Percentiles rank a stretch among this genome's conserved stretches.
Conservation (phyloP, 2,888 invertebrate species). For the Pandemis cinnamomeana region DNA sequence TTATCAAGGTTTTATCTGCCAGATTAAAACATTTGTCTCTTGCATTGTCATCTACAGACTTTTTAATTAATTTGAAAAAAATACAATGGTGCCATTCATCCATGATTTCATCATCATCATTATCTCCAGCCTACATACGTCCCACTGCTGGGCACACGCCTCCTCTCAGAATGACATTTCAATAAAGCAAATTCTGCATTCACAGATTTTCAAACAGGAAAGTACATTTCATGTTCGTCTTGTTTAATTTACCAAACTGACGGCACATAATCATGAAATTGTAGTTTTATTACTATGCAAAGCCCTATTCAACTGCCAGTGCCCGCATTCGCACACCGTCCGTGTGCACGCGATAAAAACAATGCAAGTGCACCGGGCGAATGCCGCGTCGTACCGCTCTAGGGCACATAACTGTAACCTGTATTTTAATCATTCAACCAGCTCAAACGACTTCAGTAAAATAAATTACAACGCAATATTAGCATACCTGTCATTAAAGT, state of each 20-base stretch:
- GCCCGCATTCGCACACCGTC: slow-evolving; percentile 11
- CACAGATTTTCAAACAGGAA: not conserved
- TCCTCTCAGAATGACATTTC: not conserved
- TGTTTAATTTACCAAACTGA: not conserved
- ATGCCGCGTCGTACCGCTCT: slow-evolving; percentile 13
- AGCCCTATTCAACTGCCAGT: slow-evolving; percentile 13
- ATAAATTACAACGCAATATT: slow-evolving; percentile 14
- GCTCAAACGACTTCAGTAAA: slow-evolving; percentile 27
- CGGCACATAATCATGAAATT: not conserved
- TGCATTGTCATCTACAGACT: no score
- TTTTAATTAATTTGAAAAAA: not conserved
- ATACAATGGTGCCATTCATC: no score
- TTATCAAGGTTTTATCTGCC: no score
- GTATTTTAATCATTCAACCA: slow-evolving; percentile 46
- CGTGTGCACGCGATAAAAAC: slow-evolving; percentile 28
- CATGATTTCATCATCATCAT: no score
- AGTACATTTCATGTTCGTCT: not conserved
- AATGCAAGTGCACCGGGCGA: slow-evolving; percentile 31
- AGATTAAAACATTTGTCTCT: no score
- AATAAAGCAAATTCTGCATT: not conserved
- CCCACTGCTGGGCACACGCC: no score
- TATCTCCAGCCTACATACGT: no score
- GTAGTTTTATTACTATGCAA: slow-evolving; percentile 13
- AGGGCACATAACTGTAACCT: slow-evolving; percentile 38
- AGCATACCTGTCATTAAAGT: slow-evolving; percentile 69